phyloP scores from a whole-genome alignment of 30 jellyfish, hydroid and myxozoan species.

The Aurelia sp. region DNA sequence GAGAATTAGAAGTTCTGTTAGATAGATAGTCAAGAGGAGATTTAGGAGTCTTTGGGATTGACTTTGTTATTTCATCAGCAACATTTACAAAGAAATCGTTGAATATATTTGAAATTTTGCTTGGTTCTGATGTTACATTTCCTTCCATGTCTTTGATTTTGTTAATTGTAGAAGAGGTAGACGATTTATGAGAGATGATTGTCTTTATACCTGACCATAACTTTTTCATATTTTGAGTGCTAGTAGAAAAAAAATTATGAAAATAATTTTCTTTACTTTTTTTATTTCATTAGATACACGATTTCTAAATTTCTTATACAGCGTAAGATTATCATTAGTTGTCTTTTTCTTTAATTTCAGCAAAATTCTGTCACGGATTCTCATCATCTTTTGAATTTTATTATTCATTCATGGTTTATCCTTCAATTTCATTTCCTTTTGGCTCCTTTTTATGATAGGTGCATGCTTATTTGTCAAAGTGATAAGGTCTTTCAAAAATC shows the following conservation, averaged over 20 bases:
- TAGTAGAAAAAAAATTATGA: constrained; percentile 31
- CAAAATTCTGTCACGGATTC: constrained; percentile 25
- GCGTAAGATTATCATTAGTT: constrained; percentile 3
- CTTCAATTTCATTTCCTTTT: constrained; percentile 23
- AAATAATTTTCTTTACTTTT: constrained; percentile 32
- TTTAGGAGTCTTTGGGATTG: too few species aligned
- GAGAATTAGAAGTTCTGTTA: too few species aligned
- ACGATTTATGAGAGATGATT: constrained; percentile 31
- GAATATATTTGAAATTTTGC: too few species aligned
- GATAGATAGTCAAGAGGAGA: too few species aligned
- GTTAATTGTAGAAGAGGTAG: constrained; percentile 45
- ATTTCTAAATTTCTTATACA: constrained; percentile 25
- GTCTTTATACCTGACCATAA: background rate
- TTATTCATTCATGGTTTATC: background rate
- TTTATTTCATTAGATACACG: constrained; percentile 26
- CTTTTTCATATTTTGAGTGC: constrained; percentile 41
- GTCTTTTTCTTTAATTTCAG: constrained; percentile 1
- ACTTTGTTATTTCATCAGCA: too few species aligned
- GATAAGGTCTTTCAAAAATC: constrained; percentile 14
- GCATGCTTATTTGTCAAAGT: constrained; percentile 24
- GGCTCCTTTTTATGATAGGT: constrained; percentile 15
- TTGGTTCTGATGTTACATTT: constrained; percentile 56
- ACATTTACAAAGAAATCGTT: too few species aligned
- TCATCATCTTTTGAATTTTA: constrained; percentile 11
- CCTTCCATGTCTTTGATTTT: constrained; percentile 63